Base-by-base conservation (phyloP, 1,140 invertebrate genomes). In the Coboldia fuscipes region DNA sequence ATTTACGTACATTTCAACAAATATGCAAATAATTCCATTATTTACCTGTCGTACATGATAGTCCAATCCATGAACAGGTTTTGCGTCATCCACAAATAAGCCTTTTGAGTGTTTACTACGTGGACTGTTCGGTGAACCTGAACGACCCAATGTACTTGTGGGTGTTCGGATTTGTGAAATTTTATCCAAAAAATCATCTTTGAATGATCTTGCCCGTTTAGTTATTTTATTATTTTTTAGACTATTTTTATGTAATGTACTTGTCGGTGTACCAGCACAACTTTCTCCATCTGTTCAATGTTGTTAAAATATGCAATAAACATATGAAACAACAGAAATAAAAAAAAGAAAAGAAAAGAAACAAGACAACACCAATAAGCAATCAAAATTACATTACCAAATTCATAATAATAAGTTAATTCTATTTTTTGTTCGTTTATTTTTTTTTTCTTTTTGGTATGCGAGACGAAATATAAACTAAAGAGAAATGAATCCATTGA, bases 171-270 rank as follows among this genome's bases (percentile, higher is more conserved):
- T 85, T 55, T 82, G 75, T 35, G 75, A 80, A 45, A 88, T 69
- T 57, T 80, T 82, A 50, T 83, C 82, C 46, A 86, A 64, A 45
- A 88, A 72, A 58, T 86, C 83, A 65, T 88, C 81, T 56, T 89
- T 88, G 58, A 89, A 88, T 40, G 81, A 85, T 40, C 81, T 69
- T 28, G 82, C 82, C 35, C 83, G 65, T 37, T 78, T 63, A 24
- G 81, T 80, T 54, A 86, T 63, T 53, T 81, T 82, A 36, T 75
- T 77, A 42, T 73, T 72, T 42, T 74, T 73, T 48, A 72, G 55
- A 32, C 68, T 72, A 32, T 68, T 62, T 45, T 70, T 70, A 47
- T 73, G 70, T n/a, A n/a, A n/a, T n/a, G n/a, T n/a, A 33, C 64
- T 64, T 38, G 57, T 58, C 21, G 55, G 48, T 31, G 46, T 44